phyloP scores from a whole-genome alignment of 2,797 vertebrate species.

The Clarias pachynema region DNA sequence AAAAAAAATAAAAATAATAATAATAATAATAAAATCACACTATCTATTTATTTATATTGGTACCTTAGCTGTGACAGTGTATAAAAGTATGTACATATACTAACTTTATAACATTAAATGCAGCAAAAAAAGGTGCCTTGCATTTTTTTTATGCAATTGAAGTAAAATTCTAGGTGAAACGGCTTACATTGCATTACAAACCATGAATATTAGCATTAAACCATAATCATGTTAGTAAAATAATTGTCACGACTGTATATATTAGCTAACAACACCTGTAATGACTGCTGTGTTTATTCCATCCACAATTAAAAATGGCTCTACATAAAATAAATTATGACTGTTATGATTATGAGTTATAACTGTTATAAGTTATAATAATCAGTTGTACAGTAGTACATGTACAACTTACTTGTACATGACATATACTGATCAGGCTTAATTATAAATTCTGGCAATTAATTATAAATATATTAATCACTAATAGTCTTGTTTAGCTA shows the following conservation, averaged over 20 bases:
- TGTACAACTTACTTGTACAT: not conserved
- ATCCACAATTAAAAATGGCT: not conserved
- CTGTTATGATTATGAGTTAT: not conserved
- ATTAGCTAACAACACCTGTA: not conserved
- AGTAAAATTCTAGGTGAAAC: not conserved
- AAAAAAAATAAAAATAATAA: not conserved
- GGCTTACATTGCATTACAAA: not conserved
- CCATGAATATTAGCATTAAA: not conserved
- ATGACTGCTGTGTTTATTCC: not conserved
- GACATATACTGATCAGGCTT: not conserved
- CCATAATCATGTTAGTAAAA: not conserved
- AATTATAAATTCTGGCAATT: not conserved
- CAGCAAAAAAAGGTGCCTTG: conserved; percentile 4
- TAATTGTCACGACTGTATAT: not conserved
- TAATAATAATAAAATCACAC: not conserved
- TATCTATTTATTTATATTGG: not conserved
- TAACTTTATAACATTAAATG: not conserved
- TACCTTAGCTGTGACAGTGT: not conserved
- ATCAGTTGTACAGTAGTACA: not conserved
- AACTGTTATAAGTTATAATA: not conserved
- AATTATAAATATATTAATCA: not conserved
- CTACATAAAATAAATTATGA: not conserved
- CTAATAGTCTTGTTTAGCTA: not conserved
- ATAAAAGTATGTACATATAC: too few species aligned
- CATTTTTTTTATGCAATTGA: not conserved